Conservation (phyloP, 2,113 vertebrate genomes). For the Leucosticte australis region DNA sequence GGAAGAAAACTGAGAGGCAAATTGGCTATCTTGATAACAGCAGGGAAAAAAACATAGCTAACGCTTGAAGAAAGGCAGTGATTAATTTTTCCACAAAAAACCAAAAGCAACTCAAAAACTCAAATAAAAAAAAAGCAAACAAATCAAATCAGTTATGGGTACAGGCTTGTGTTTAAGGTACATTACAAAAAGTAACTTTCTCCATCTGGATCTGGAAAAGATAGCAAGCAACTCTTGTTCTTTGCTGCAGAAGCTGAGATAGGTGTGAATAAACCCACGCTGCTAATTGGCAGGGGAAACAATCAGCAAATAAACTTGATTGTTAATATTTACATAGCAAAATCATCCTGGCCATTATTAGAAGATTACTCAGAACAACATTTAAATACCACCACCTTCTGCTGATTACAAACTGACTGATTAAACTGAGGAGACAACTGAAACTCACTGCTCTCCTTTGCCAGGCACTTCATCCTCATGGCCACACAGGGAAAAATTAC, state of each 20-base stretch:
- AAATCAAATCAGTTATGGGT: neutral
- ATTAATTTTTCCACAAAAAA: neutral
- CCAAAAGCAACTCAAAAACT: neutral
- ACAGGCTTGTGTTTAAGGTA: neutral
- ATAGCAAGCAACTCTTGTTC: neutral
- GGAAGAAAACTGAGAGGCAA: neutral
- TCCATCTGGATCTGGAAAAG: neutral
- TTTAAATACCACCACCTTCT: neutral
- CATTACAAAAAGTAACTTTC: neutral
- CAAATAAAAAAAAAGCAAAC: neutral
- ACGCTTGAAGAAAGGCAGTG: neutral
- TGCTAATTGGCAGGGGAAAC: neutral
- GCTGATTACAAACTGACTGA: neutral
- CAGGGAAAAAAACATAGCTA: neutral
- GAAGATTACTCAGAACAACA: constrained; percentile 7
- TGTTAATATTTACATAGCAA: constrained; percentile 26
- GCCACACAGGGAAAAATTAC: rapidly evolving
- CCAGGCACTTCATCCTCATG: rapidly evolving
- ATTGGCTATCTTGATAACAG: neutral
- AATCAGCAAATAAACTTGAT: constrained; percentile 22
- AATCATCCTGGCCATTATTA: constrained; percentile 19
- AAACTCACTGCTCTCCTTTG: neutral
- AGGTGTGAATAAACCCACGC: neutral
- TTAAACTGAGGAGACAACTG: neutral
- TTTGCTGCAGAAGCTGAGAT: neutral